Percentiles rank a stretch among this genome's conserved stretches.
Conservation (phyloP, 2,888 invertebrate species). For the Callyntrura guangdongensis region DNA sequence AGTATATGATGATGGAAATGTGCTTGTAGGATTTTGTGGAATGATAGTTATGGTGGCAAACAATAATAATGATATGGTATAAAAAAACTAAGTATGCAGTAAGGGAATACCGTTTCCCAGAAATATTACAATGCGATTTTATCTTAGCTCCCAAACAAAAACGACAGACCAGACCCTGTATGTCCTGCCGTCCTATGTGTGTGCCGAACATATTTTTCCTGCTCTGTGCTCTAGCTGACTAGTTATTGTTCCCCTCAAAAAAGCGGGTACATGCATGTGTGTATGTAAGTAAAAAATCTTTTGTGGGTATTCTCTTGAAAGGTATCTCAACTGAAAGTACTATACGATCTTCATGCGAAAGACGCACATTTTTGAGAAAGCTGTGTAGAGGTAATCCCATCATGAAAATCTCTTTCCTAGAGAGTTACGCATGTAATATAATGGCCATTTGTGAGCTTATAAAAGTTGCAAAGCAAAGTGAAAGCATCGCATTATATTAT, state of each 20-base stretch:
- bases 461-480: slow-evolving; percentile 70
- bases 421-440: slow-evolving; percentile 71
- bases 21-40: not conserved
- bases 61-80: slow-evolving; percentile 59
- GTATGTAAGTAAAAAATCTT: not conserved
- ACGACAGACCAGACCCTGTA: not conserved
- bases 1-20: slow-evolving; percentile 44
- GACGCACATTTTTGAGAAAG: not conserved
- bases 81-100: slow-evolving; percentile 47
- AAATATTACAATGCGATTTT: slow-evolving; percentile 44
- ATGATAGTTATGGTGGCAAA: not conserved
- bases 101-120: slow-evolving; percentile 14
- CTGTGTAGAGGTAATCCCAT: slow-evolving; percentile 64
- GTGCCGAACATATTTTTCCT: not conserved
- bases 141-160: slow-evolving; percentile 44
- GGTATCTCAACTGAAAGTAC: not conserved
- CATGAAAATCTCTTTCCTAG: slow-evolving; percentile 69
- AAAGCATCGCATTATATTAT: slow-evolving; percentile 61
- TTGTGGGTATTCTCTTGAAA: not conserved
- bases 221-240: not conserved
- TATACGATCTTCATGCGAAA: too few relatives aligned
- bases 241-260: slow-evolving; percentile 14
- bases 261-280: not conserved
- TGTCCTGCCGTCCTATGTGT: not conserved
- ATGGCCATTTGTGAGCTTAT: slow-evolving; percentile 69